Conservation (phyloP, 1,140 invertebrate species). For the Microplitis mediator region DNA sequence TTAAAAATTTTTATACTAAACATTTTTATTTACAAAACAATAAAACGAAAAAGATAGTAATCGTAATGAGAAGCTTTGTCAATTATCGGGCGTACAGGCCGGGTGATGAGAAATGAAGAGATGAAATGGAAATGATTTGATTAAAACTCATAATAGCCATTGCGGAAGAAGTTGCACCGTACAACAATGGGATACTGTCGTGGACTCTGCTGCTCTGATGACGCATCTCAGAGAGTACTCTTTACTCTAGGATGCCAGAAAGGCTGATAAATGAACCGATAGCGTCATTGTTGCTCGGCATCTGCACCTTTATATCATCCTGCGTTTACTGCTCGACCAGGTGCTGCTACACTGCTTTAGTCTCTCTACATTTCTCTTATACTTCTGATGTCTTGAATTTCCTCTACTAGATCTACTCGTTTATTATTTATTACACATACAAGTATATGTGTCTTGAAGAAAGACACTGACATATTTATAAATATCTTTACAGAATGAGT, state of each 20-base stretch:
- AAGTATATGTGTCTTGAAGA: not conserved
- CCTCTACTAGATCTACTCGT: not conserved
- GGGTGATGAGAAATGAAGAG: not conserved
- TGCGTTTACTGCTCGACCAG: conserved; percentile 21
- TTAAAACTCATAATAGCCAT: conserved; percentile 56
- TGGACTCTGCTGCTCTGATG: conserved; percentile 28
- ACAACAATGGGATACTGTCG: conserved; percentile 36
- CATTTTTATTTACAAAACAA: not conserved
- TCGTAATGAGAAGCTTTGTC: not conserved
- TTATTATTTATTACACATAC: too few species aligned
- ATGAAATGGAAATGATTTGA: conserved; percentile 56
- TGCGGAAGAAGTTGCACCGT: conserved; percentile 46
- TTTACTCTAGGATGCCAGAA: conserved; percentile 37
- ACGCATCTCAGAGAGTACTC: conserved; percentile 20
- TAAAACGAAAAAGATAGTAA: not conserved
- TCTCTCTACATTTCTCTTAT: conserved; percentile 24
- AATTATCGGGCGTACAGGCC: not conserved
- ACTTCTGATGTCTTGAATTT: conserved; percentile 2
- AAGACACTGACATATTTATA: not conserved
- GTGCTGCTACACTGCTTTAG: not conserved
- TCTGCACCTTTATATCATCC: conserved; percentile 49
- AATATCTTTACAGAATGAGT: too few species aligned
- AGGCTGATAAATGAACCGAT: conserved; percentile 62
- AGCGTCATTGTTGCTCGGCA: conserved; percentile 52
- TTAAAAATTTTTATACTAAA: not conserved